phyloP scores from a whole-genome alignment of 2,888 invertebrate species.

The Tetranychus truncatus region DNA sequence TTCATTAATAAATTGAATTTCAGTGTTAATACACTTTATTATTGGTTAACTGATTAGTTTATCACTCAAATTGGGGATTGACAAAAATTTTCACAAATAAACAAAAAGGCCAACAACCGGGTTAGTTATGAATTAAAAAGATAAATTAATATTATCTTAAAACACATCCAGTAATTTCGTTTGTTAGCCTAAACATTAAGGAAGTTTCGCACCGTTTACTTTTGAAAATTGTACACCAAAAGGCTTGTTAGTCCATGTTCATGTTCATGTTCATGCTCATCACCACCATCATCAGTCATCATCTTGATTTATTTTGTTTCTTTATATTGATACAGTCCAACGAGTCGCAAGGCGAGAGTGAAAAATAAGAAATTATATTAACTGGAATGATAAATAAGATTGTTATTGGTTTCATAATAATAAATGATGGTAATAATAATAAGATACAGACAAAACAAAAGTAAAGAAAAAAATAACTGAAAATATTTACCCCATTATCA shows the following conservation, averaged over 20 bases:
- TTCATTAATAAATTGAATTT: no score
- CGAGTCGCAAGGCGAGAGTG: neutral
- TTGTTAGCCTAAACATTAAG: neutral
- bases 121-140: neutral
- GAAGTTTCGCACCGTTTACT: neutral
- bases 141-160: neutral
- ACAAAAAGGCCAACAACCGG: conserved; percentile 1
- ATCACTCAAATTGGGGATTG: neutral
- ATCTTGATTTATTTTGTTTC: neutral
- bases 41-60: no score
- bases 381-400: neutral
- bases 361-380: neutral
- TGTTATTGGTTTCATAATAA: neutral
- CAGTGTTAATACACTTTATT: no score
- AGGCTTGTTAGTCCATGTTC: neutral
- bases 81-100: neutral
- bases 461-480: neutral
- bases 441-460: neutral
- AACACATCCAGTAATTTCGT: neutral
- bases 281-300: neutral
- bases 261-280: neutral
- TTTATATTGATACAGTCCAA: neutral
- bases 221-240: neutral
- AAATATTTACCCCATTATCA: neutral
- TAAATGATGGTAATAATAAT: neutral